These are phyloP conservation scores for Pyrrhia umbra DNA, from an alignment of 2,888 invertebrate genomes.

Conservation along the genomic window DNA sequence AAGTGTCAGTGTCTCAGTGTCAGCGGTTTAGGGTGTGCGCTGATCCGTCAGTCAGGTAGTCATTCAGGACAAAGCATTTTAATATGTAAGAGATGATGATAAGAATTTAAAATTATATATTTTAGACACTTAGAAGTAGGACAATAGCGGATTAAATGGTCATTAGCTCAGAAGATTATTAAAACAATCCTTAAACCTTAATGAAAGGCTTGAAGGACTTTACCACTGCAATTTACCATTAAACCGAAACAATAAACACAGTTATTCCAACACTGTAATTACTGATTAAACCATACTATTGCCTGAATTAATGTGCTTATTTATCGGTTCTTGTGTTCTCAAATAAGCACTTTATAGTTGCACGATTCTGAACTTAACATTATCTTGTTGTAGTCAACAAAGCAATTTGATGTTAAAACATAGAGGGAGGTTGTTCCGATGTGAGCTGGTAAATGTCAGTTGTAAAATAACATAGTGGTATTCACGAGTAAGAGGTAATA, in stretches of 20 bases:
- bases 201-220: neutral
- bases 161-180: too few species aligned
- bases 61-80: too few species aligned
- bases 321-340: conserved; percentile 7
- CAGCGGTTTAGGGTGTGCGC: too few species aligned
- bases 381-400: conserved; percentile 15
- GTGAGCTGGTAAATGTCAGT: conserved; percentile 38
- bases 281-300: conserved; percentile 25
- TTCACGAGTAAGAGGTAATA: neutral
- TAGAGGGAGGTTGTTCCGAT: conserved; percentile 19
- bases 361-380: conserved; percentile 53
- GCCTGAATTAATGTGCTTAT: conserved; percentile 13
- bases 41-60: too few species aligned
- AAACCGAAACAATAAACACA: neutral
- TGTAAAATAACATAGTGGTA: conserved; percentile 1
- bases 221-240: conserved; percentile 1
- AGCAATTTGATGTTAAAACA: conserved; percentile 21
- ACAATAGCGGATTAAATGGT: too few species aligned
- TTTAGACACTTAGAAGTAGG: too few species aligned
- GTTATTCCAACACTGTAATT: conserved; percentile 26
- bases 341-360: conserved; percentile 13
- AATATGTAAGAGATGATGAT: too few species aligned
- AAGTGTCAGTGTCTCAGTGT: too few species aligned
- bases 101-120: too few species aligned
- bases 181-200: too few species aligned